phyloP scores from a whole-genome alignment of 2,888 invertebrate genomes.

The Lamellibrachia columna region DNA sequence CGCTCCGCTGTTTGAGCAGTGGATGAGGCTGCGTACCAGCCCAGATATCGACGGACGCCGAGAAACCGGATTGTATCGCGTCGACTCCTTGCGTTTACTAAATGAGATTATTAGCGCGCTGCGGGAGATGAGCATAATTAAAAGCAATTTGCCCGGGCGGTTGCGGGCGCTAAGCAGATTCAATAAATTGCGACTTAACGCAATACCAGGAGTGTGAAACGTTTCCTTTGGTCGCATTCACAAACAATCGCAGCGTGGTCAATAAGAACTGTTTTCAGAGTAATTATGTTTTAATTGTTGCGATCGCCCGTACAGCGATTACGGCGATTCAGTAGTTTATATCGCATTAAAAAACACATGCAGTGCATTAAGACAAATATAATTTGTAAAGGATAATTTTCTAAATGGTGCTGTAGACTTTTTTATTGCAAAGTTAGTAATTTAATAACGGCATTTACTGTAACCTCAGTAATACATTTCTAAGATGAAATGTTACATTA shows the following conservation, averaged over 20 bases:
- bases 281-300: not conserved
- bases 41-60: not conserved
- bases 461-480: not conserved
- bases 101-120: not conserved
- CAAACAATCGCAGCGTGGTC: not conserved
- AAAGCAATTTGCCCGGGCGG: not conserved
- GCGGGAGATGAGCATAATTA: not conserved
- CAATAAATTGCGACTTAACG: not conserved
- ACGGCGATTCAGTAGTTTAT: not conserved
- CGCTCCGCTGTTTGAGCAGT: not conserved
- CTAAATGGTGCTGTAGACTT: not conserved
- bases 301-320: not conserved
- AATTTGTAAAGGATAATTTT: not conserved
- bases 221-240: not conserved
- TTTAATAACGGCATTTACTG: not conserved
- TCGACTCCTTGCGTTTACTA: not conserved
- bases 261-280: not conserved
- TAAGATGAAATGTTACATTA: not conserved
- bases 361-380: not conserved
- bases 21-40: not conserved
- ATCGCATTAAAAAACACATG: not conserved
- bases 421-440: not conserved
- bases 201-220: not conserved
- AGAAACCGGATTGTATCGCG: not conserved
- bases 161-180: not conserved